Base-by-base conservation (phyloP, 2,888 invertebrate genomes). In the Blomia tropicalis region DNA sequence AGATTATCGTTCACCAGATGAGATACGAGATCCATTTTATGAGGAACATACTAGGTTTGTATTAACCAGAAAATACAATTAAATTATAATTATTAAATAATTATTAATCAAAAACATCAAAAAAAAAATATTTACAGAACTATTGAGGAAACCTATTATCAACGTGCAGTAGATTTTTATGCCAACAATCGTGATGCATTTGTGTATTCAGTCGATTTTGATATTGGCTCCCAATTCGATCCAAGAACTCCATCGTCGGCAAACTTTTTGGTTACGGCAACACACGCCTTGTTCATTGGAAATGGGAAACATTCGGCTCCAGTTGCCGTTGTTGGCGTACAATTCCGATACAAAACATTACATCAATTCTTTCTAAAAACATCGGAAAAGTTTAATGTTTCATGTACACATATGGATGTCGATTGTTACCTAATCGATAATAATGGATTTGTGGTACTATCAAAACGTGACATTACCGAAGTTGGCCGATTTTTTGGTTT, bases 341-440 rank as follows among this genome's bases (percentile, higher is more conserved):
- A 89, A 71, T 88, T 88, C 74, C 84, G 85, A 68, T 83, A 90
- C 71, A 82, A 85, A 4, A 84, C 84, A 0, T 78, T 91, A 67
- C 83, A 85, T 1, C 81, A 82, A 59, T 86, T 87, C 74, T 91
- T 91, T 72, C 79, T 85, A 68, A 89, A 90, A 69, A 85, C 88
- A 58, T 90, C 90, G 2, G 31, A 17, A 30, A 65, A 67, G 25
- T 27, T 59, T 11, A 68, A 67, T 29, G 66, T 65, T 32, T 66
- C 63, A 31, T 69, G 69, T 59, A 43, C 62, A n/a, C 43, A 86
- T 11, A 85, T 85, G 67, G 86, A 87, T 69, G 76, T 90, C 29
- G 89, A 91, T 72, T 93, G 93, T 73, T 93, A 90, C 72, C 83
- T 93, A 36, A 77, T 93, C 62, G 93, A 93, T 72, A 90, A 92